Evolutionary conservation across 2,797 vertebrate species (phyloP).

Genomic region (Liparis tanakae): DNA sequence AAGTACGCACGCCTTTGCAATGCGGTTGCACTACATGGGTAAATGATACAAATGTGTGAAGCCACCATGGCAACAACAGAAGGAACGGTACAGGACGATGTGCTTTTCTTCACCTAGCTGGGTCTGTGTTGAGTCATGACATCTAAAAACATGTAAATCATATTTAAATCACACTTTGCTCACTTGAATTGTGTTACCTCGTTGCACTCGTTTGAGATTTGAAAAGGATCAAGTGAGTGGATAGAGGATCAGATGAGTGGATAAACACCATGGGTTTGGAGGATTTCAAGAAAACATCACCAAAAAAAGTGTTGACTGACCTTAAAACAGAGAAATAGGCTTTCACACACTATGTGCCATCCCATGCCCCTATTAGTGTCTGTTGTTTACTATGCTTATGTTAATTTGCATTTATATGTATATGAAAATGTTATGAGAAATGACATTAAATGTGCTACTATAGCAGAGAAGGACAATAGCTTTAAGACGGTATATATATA

Average conservation of each 20-base stretch:
- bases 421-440: neutral
- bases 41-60: constrained; percentile 73
- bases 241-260: neutral
- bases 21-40: constrained; percentile 59
- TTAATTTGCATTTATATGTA: neutral
- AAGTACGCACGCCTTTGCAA: constrained; percentile 30
- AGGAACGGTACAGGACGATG: constrained; percentile 46
- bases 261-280: neutral
- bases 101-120: constrained; percentile 52
- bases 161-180: constrained; percentile 51
- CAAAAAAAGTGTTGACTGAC: neutral
- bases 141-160: constrained; percentile 39
- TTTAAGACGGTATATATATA: neutral
- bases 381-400: neutral
- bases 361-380: neutral
- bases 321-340: neutral
- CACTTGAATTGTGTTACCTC: constrained; percentile 41
- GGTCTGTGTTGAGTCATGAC: constrained; percentile 51
- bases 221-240: constrained; percentile 13
- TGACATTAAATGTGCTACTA: neutral
- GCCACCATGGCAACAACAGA: constrained; percentile 71
- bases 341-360: neutral
- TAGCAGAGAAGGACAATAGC: fast-evolving
- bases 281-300: neutral
- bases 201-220: constrained; percentile 36